Conservation (phyloP, 2,888 invertebrate genomes). For the Prenolepis imparis region DNA sequence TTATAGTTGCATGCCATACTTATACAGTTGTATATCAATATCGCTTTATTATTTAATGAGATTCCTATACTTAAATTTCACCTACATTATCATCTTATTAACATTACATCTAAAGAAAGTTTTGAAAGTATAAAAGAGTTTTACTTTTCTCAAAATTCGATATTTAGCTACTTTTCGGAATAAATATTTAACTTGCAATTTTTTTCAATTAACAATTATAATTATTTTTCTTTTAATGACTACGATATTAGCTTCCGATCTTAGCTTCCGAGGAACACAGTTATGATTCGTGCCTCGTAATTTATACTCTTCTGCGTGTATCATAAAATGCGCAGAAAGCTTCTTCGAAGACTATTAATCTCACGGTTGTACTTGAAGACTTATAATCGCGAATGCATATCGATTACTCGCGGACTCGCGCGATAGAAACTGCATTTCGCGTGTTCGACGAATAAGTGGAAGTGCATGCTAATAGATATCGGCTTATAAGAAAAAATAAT, state of each 20-base stretch:
- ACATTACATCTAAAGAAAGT: not conserved
- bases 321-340: not conserved
- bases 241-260: no score
- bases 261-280: not conserved
- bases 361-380: not conserved
- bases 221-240: not conserved
- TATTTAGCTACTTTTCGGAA: not conserved
- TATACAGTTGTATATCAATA: not conserved
- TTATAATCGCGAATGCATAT: not conserved
- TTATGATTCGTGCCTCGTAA: not conserved
- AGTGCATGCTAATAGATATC: slow-evolving; percentile 34
- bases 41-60: not conserved
- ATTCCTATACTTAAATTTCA: not conserved
- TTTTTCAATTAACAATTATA: not conserved
- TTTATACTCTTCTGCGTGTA: slow-evolving; percentile 32
- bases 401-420: slow-evolving; percentile 23
- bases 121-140: not conserved
- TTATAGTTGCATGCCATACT: not conserved
- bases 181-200: not conserved
- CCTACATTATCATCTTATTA: not conserved
- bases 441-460: slow-evolving; percentile 12
- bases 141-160: not conserved
- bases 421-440: slow-evolving; percentile 34
- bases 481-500: slow-evolving; percentile 1
- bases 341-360: not conserved